phyloP scores from a whole-genome alignment of 1,140 invertebrate genomes.

The Pinna nobilis region DNA sequence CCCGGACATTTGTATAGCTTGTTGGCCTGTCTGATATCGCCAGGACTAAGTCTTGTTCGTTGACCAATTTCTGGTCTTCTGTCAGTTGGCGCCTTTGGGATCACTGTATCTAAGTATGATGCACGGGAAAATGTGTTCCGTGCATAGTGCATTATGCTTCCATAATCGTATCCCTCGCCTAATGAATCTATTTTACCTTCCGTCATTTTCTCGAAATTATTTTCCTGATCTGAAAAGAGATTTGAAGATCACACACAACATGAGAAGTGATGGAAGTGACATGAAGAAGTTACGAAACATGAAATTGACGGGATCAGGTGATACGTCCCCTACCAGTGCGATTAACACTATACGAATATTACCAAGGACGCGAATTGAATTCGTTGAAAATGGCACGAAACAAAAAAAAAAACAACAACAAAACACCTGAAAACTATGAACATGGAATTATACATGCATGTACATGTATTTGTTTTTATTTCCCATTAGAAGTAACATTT shows the following conservation, averaged over 20 bases:
- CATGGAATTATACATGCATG: not conserved
- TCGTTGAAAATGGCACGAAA: no score
- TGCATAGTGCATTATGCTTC: conserved; percentile 97
- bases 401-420: no score
- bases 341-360: not conserved
- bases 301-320: not conserved
- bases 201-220: conserved; percentile 98
- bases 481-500: not conserved
- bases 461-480: not conserved
- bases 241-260: not conserved
- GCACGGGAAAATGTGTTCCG: conserved; percentile 97
- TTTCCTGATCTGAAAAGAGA: conserved; percentile 10
- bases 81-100: conserved; percentile 79
- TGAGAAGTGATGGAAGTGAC: not conserved
- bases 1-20: conserved; percentile 91
- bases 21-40: conserved; percentile 97
- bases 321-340: not conserved
- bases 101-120: conserved; percentile 95
- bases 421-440: not conserved
- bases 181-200: conserved; percentile 96
- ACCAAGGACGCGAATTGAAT: no score
- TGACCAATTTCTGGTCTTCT: conserved; percentile 81
- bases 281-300: not conserved
- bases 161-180: conserved; percentile 94
- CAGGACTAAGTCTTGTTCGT: conserved; percentile 89